Base-by-base conservation (phyloP, 2,888 invertebrate genomes). In the Diplazon laetatorius region DNA sequence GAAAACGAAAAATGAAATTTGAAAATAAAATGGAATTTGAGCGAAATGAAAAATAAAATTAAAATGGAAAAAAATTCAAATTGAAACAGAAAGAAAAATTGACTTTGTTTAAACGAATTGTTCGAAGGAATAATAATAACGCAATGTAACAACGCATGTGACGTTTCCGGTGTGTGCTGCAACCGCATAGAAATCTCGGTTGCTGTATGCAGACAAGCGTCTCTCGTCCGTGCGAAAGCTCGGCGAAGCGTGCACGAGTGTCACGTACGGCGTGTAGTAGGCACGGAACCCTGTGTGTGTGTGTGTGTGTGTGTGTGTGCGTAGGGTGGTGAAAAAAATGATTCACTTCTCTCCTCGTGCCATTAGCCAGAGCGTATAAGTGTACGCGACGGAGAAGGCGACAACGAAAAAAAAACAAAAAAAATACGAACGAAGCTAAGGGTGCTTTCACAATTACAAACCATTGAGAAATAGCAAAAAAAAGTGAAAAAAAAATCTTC, bases 281-380 rank as follows among this genome's bases (percentile, higher is more conserved):
- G 46, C 16, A 57, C 48, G 4, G 57, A n/a, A n/a, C n/a, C n/a
- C n/a, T 62, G 35, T 42, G 55, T 46, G 35, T 69, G 25, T 62
- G 65, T 71, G 68, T 46, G 57, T 62, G 35, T 42, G 57, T 62
- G 35, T 42, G 55, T 46, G 35, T 69, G 25, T 62, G 65, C 66
- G 68, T 46, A 68, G 18, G 57, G 65, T 69, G 52, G 60, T 70
- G 12, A 71, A 77, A 82, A 80, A 80, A 82, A 80, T 82, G 82
- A 82, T 82, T 82, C 82, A 82, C 80, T 82, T 76, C 75, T 30
- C 69, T 75, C 78, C 77, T 80, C 82, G 80, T 81, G 71, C 78
- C 80, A 82, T 81, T 81, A 82, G 80, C 52, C 74, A 62, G 78
- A 44, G 78, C 76, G 63, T 74, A 62, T 74, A 70, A 75, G 74